phyloP scores from a whole-genome alignment of 2,113 vertebrate genomes.

The Heliornis fulica region DNA sequence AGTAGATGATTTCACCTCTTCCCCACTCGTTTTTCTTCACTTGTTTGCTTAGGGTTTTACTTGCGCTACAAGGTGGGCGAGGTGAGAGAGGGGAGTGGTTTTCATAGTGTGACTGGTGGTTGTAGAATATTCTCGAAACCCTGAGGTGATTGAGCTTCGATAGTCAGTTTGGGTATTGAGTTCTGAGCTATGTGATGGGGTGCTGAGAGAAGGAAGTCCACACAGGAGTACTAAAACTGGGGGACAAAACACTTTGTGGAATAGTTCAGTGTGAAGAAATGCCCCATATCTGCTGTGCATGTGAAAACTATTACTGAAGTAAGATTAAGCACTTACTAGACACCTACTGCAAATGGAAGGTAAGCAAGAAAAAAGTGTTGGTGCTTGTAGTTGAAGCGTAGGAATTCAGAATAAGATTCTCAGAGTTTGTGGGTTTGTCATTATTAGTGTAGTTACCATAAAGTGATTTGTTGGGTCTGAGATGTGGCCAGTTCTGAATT shows the following conservation, averaged over 20 bases:
- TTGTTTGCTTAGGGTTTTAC: fast-evolving
- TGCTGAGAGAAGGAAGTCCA: neutral
- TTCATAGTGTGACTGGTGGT: fast-evolving
- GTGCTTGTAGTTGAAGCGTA: neutral
- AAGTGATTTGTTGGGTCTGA: neutral
- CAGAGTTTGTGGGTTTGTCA: neutral
- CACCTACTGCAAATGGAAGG: neutral
- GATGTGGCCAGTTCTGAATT: neutral
- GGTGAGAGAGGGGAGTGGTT: too few relatives aligned
- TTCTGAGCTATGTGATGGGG: fast-evolving
- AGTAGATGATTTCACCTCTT: fast-evolving
- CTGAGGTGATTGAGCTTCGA: neutral
- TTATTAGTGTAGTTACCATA: fast-evolving
- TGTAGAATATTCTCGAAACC: neutral
- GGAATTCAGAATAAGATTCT: neutral
- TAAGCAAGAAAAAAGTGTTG: fast-evolving
- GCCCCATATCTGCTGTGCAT: fast-evolving
- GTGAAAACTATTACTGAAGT: neutral
- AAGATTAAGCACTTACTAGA: neutral
- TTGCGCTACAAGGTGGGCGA: neutral
- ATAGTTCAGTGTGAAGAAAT: neutral
- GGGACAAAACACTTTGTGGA: fast-evolving
- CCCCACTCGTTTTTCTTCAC: fast-evolving
- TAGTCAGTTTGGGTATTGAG: neutral
- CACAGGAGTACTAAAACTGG: fast-evolving